Evolutionary conservation across 2,797 vertebrate species (phyloP), one percentile per base, ranked within the genome.

Genomic region (Cynopterus sphinx): DNA sequence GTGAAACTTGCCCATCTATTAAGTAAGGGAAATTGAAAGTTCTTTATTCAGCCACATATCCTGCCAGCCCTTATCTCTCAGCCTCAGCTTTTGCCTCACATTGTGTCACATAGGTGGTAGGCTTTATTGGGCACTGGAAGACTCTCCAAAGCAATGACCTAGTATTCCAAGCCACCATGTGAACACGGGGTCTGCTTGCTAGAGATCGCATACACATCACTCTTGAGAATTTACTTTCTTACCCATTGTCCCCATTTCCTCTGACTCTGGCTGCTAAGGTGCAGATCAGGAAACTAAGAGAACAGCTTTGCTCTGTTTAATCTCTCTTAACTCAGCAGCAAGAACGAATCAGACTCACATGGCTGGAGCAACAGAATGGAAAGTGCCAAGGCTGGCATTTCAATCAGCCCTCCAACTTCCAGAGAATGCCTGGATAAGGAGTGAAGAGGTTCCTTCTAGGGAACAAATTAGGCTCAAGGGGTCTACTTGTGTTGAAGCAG

Each of bases 1-100:
- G 78, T 82, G 95, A 96, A 95, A 74, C 73, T 93, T 96, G 93
- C 93, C 94, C 95, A 93, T 96, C 79, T 92, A 53, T 75, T 85
- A 81, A 94, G 95, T 81, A 96, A 96, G 91, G 87, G 96, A 97
- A 97, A 97, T 84, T 41, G 86, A 95, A 97, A 97, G 89, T 95
- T 81, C 89, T 96, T 81, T 83, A 91, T 97, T 96, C 85, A 96
- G 86, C 33, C 87, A 95, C 39, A 96, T 94, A 96, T 92, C 89
- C 96, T 91, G 79, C 36, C 68, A 95, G 63, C 71, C 65, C 94
- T 98, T 97, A 98, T 97, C 96, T 95, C 96, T 49, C 78, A 51
- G 65, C 86, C 68, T 97, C 97, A 98, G 97, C 96, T 96, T 97
- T 87, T 88, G 73, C 95, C 70, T 91, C 94, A 51, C 79, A 92